Evolutionary conservation across 2,113 vertebrate species (phyloP), one percentile per base, ranked within the genome.

Genomic region (Phaethon lepturus): DNA sequence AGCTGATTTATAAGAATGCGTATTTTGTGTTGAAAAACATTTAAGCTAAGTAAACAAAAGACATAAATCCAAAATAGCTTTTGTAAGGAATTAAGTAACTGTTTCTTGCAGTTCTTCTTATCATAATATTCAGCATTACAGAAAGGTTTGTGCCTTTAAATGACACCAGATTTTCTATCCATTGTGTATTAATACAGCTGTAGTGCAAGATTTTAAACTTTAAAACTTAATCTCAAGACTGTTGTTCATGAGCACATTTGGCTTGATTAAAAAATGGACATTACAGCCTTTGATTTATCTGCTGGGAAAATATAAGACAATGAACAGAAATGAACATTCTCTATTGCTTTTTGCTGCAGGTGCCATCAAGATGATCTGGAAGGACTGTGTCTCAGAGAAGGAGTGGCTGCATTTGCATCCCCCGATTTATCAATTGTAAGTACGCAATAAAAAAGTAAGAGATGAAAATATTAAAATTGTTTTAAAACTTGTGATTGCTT

Each of bases 1-100:
- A 92, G 53, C 75, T 93, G 40, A 88, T 69, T 75, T 76, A 45
- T 33, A 79, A 78, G 85, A 91, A 93, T 86, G 56, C 64, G 18
- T 89, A 86, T 88, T 84, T 97, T 92, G 68, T 86, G 76, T 42
- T 94, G 60, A 78, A 94, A 95, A 96, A 44, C 38, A 95, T 62
- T 66, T 90, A 78, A 86, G 63, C 55, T 64, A 52, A 78, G 73
- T 69, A 64, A 90, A 88, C 26, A 45, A 31, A 83, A 66, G 33
- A 19, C 29, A 83, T 50, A 69, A 96, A 75, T 72, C 49, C 69
- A 78, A 77, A 80, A 38, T 59, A 92, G 52, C 55, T 96, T 91
- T 91, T 93, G 71, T 87, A 78, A 93, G 75, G 80, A 94, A 66
- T 1, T 75, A 64, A 89, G 19, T 84, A 84, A 59, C 49, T 23